phyloP scores from a whole-genome alignment of 1,140 invertebrate genomes.

The Drosophila burlai region DNA sequence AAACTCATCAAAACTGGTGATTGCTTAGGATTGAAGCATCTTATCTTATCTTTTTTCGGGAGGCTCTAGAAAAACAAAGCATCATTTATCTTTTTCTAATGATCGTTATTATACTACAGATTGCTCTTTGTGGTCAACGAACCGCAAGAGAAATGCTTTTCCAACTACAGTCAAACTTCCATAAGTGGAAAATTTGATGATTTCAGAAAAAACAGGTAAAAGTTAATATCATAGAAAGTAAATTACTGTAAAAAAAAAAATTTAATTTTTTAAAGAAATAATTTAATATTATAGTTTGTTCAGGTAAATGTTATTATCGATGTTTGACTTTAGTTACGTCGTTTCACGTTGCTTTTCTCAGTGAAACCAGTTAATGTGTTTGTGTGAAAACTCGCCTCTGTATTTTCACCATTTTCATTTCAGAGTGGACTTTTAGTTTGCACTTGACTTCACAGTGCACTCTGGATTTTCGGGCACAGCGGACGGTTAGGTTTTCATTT shows the following conservation, averaged over 20 bases:
- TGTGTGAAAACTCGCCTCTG: constrained; percentile 19
- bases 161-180: constrained; percentile 10
- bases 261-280: not conserved
- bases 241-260: too few species aligned
- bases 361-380: constrained; percentile 34
- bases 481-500: constrained; percentile 1
- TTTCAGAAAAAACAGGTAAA: not conserved
- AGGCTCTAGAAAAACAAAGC: constrained; percentile 2
- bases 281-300: not conserved
- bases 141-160: constrained; percentile 27
- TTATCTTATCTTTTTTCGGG: not conserved
- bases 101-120: constrained; percentile 6
- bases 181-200: not conserved
- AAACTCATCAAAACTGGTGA: not conserved
- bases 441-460: constrained; percentile 44
- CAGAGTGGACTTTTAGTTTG: constrained; percentile 1
- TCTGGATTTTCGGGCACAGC: constrained; percentile 19
- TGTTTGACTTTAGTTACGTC: constrained; percentile 3
- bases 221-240: not conserved
- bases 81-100: constrained; percentile 11
- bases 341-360: constrained; percentile 5
- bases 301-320: not conserved
- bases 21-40: not conserved
- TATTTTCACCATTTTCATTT: constrained; percentile 43
- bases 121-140: constrained; percentile 35